Base-by-base conservation (phyloP, 2,888 invertebrate species). In the Perithous albicinctus region DNA sequence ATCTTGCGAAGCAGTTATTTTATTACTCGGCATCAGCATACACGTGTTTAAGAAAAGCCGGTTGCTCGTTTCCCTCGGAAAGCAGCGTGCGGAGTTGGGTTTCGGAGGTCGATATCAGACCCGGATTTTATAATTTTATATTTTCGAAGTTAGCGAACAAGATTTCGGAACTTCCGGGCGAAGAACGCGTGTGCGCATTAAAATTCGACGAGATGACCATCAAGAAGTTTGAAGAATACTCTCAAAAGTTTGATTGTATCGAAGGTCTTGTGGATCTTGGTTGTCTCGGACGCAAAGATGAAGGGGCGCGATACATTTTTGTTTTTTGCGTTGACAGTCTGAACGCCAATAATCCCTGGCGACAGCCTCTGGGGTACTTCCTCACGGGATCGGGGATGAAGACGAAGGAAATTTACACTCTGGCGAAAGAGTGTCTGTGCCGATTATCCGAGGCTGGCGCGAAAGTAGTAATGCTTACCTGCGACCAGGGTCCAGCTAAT, bases 11-110 rank as follows among this genome's bases (percentile, higher is more conserved):
- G 59, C 51, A 79, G 35, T 12, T 82, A 1, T 79, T 20, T 35
- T 79, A 61, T 48, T 72, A 73, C 43, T 79, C 82, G 10, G 54
- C 70, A 2, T 12, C 76, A 6, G 72, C 72, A 23, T 77, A 67
- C 26, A 46, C n/a, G 6, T n/a, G 79, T 1, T 59, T 82, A 63
- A 20, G 64, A 8, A 77, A 78, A 41, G 78, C 78, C 26, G 84
- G 83, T 7, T 74, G 76, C 20, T 76, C 10, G 12, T 76, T 85
- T n/a, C 80, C 86, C 12, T 32, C 74, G 8, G 59, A 32, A 20
- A 75, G 61, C 1, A 83, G 69, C 10, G 80, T 85, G 0, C 35
- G 80, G n/a, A 20, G 32, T 10, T 86, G 84, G 84, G 48, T 86
- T 6, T 61, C 78, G 7, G 72, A 83, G 26, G 46, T 69, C 7